A percentile compares a stretch with the other conserved stretches of the same genome.
Conservation (phyloP, 2,113 vertebrate species). For the Peromyscus californicus region DNA sequence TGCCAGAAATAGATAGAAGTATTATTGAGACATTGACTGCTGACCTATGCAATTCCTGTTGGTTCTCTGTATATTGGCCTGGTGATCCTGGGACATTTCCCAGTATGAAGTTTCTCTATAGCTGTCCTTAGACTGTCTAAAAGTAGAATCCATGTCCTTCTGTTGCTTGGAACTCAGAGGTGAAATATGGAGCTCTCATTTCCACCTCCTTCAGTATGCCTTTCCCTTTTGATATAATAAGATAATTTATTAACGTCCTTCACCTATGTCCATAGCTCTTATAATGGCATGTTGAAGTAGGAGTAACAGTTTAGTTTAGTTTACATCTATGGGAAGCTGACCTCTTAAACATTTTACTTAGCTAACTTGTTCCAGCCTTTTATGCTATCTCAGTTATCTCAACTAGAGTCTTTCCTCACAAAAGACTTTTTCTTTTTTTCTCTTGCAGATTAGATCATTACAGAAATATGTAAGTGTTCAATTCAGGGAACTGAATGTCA, state of each 20-base stretch:
- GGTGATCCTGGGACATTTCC: not conserved
- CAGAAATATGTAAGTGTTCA: not conserved
- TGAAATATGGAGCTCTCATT: no score
- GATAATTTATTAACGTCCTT: accelerated
- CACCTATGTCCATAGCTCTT: not conserved
- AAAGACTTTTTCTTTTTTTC: not conserved
- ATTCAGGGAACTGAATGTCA: not conserved
- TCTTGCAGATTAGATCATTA: not conserved
- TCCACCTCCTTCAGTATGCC: not conserved
- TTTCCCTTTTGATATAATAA: not conserved
- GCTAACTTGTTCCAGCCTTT: not conserved
- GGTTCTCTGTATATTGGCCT: not conserved
- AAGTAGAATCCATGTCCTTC: no score
- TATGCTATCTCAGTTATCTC: not conserved
- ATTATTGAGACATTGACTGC: not conserved
- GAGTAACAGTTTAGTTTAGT: not conserved
- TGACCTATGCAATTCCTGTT: not conserved
- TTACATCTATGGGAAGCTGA: not conserved
- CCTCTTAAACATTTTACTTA: not conserved
- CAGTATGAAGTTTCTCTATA: not conserved
- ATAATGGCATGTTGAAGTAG: no score
- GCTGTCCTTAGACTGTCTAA: not conserved
- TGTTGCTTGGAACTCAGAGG: not conserved
- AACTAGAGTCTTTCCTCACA: not conserved
- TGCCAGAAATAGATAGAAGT: not conserved